Base-by-base conservation (phyloP, 2,888 invertebrate genomes). In the Xestoiulus laeticollis region DNA sequence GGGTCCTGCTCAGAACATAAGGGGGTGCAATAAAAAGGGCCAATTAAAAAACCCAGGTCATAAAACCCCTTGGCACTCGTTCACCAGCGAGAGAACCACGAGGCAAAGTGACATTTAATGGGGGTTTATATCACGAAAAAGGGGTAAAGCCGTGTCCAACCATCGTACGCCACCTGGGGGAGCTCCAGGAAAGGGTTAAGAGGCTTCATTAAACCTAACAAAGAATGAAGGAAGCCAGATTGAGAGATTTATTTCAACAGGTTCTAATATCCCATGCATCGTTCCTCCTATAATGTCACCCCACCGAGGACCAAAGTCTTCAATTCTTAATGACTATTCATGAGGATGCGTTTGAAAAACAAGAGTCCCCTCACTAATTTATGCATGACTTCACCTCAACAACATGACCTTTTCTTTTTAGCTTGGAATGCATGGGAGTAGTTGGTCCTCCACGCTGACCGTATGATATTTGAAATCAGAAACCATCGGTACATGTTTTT, bases 21-120 rank as follows among this genome's bases (percentile, higher is more conserved):
- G 78, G 78, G 78, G 78, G 78, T 85, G 85, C 85, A 33, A 85
- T 85, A 85, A 44, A 85, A 85, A 44, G 85, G 85, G 33, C 43
- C 43, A 44, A 85, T 44, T 44, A 85, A 85, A 85, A 85, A 85
- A 85, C 44, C 85, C 32, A 38, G 44, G 85, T 85, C 85, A 85
- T 85, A 85, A 85, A 85, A 85, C 43, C 38, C 38, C 43, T 44
- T 85, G 44, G 43, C 85, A 85, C 43, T 43, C 43, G 85, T 38
- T 78, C 78, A 78, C 78, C 78, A 78, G 78, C 26, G 78, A 78
- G 78, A 78, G 78, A 78, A 78, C 78, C 30, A 78, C 78, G 78
- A n/a, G n/a, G 30, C 78, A 78, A 78, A 78, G 78, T 78, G 78
- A 78, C 78, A 78, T 30, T 78, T 78, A 78, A 78, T 78, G 78